Conservation (phyloP, 2,888 invertebrate genomes). For the Meiosimyza decipiens region DNA sequence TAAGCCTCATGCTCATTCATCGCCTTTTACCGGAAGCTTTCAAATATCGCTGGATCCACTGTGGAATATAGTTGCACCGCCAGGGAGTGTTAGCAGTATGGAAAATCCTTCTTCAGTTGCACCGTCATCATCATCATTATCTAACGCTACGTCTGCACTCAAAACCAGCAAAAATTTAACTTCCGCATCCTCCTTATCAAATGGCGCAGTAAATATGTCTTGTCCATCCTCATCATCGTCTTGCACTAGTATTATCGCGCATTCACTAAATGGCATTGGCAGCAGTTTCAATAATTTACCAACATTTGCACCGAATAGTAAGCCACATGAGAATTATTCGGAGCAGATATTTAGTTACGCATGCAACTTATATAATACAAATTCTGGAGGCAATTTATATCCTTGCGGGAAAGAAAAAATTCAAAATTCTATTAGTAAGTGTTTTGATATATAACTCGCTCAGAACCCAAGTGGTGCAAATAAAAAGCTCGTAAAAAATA, state of each 20-base stretch:
- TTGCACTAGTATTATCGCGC: neutral
- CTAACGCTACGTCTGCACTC: neutral
- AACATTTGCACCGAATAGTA: neutral
- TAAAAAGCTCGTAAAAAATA: too few species aligned
- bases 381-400: neutral
- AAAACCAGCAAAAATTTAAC: neutral
- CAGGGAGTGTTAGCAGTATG: slow-evolving; percentile 6
- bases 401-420: neutral
- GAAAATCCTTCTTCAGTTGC: neutral
- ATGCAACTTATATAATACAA: neutral
- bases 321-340: neutral
- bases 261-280: neutral
- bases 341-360: neutral
- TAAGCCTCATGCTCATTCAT: neutral
- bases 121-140: slow-evolving; percentile 2
- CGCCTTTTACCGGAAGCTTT: neutral
- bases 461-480: too few species aligned
- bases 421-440: slow-evolving; percentile 3
- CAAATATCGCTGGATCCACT: slow-evolving; percentile 11
- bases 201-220: neutral
- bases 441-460: neutral
- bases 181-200: slow-evolving; percentile 11
- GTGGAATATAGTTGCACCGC: slow-evolving; percentile 14
- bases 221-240: slow-evolving; percentile 13
- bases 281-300: neutral